A percentile compares a stretch with the other conserved stretches of the same genome.
Conservation (phyloP, 1,140 invertebrate species). For the Macrostomum lignano region DNA sequence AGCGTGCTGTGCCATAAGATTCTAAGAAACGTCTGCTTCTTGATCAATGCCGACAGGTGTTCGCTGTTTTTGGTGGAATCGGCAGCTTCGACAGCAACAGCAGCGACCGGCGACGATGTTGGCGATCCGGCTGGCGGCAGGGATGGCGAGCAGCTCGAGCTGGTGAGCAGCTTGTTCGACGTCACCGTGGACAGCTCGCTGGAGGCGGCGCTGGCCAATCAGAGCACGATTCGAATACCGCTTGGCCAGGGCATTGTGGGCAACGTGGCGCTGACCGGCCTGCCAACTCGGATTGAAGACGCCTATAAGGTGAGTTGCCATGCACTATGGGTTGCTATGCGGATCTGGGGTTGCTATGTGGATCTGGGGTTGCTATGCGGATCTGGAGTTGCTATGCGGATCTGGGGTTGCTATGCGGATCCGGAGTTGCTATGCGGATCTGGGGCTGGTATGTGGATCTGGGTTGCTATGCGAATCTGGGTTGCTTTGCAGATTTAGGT, state of each 20-base stretch:
- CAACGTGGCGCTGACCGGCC: slow-evolving; percentile 63
- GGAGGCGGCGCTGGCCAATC: slow-evolving; percentile 42
- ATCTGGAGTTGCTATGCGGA: no score
- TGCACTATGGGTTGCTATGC: no score
- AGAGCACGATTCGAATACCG: slow-evolving; percentile 44
- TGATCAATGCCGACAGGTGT: slow-evolving; percentile 62
- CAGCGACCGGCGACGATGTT: no score
- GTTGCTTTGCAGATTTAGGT: no score
- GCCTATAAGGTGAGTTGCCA: slow-evolving; percentile 49
- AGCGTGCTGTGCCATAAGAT: slow-evolving; percentile 75
- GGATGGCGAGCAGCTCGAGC: no score
- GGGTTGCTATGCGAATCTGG: no score
- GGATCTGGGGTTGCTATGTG: no score
- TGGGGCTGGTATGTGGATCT: no score
- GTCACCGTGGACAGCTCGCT: slow-evolving; percentile 34
- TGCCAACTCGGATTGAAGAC: slow-evolving; percentile 70
- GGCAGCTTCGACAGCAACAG: slow-evolving; percentile 12
- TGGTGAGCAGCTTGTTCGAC: slow-evolving; percentile 74
- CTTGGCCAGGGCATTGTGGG: slow-evolving; percentile 55
- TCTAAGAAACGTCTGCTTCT: slow-evolving; percentile 63
- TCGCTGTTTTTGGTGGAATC: slow-evolving; percentile 68
- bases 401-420: no score
- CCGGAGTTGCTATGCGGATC: no score
- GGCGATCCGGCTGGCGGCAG: no score
- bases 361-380: no score